Conservation (phyloP, 2,113 vertebrate genomes). For the Riparia riparia region DNA sequence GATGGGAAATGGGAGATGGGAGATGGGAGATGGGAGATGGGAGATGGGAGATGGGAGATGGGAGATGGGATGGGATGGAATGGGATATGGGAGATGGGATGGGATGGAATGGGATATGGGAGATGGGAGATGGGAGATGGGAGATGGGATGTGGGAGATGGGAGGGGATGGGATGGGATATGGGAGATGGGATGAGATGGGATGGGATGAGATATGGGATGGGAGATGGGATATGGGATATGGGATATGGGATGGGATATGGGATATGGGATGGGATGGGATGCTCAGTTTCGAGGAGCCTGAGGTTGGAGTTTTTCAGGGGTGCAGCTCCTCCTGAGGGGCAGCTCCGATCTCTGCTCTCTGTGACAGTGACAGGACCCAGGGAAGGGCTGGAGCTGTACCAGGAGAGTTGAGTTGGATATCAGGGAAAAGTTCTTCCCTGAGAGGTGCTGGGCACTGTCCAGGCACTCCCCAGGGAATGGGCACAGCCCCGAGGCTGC, state of each 20-base stretch:
- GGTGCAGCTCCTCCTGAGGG: not conserved
- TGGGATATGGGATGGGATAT: no score
- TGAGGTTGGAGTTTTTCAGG: not conserved
- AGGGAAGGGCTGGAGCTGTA: not conserved
- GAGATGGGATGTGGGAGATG: no score
- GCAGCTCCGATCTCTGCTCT: not conserved
- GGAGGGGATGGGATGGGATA: not conserved
- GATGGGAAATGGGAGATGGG: no score
- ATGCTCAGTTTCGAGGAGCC: not conserved
- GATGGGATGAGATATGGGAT: not conserved
- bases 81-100: not conserved
- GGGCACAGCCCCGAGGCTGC: accelerated
- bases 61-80: not conserved
- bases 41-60: not conserved
- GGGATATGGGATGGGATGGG: not conserved
- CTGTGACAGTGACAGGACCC: not conserved
- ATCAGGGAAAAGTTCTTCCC: accelerated
- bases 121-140: no score
- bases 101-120: not conserved
- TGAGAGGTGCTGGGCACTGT: not conserved
- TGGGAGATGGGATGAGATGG: not conserved
- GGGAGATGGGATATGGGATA: no score
- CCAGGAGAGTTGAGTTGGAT: accelerated
- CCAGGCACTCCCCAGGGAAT: not conserved
- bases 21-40: no score